These are phyloP conservation scores for Hepsetus odoe DNA, from an alignment of 2,113 vertebrate species.

Conservation along the genomic window DNA sequence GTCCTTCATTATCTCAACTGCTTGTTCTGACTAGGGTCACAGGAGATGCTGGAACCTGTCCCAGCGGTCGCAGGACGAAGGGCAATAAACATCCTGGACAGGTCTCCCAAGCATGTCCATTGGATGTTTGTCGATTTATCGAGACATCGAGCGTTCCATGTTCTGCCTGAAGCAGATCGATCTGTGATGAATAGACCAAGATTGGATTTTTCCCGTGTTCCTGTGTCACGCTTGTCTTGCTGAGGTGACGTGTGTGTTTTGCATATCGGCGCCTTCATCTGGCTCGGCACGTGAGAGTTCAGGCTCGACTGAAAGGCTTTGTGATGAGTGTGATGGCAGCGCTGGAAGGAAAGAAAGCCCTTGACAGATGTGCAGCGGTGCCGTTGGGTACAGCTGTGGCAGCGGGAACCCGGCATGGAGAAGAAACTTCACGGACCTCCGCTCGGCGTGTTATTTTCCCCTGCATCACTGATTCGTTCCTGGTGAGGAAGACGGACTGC, in stretches of 20 bases:
- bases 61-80: too few relatives aligned
- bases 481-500: background rate
- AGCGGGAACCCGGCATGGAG: too few relatives aligned
- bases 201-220: background rate
- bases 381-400: background rate
- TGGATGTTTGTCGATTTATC: background rate
- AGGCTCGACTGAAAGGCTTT: background rate
- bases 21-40: too few relatives aligned
- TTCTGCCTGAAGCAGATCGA: background rate
- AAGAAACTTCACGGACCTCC: background rate
- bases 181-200: background rate
- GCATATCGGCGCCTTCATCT: background rate
- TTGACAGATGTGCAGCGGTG: background rate
- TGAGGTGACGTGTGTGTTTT: background rate
- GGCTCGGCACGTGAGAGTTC: background rate
- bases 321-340: background rate
- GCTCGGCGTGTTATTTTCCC: background rate
- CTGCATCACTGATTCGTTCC: background rate
- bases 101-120: too few relatives aligned
- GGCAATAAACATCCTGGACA: too few relatives aligned
- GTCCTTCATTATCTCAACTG: too few relatives aligned
- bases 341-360: background rate
- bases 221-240: background rate
- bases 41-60: too few relatives aligned
- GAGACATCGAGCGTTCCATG: background rate